Percentiles rank a stretch among this genome's conserved stretches.
Conservation (phyloP, 2,888 invertebrate species). For the Monochamus alternatus region DNA sequence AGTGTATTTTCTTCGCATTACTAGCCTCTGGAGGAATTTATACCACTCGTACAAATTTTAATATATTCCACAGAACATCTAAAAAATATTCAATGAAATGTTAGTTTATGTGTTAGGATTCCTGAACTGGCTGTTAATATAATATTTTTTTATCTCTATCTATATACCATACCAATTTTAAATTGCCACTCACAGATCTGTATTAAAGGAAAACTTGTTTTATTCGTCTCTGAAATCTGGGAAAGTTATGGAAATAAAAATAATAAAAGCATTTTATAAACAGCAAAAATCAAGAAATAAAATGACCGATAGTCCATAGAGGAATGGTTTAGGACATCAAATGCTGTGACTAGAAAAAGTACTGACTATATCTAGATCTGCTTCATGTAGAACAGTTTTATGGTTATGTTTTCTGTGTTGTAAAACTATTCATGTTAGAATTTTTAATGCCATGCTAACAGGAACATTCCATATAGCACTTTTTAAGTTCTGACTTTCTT, state of each 20-base stretch:
- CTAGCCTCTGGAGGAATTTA: constrained; percentile 27
- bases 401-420: background rate
- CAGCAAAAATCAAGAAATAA: constrained; percentile 15
- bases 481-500: constrained; percentile 11
- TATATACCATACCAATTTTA: constrained; percentile 2
- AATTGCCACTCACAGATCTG: constrained; percentile 1
- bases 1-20: constrained; percentile 21
- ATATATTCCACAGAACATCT: constrained; percentile 29
- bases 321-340: constrained; percentile 2
- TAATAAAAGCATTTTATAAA: constrained; percentile 20
- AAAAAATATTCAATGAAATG: constrained; percentile 30
- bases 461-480: constrained; percentile 24
- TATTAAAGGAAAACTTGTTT: constrained; percentile 3
- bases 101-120: constrained; percentile 11
- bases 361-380: background rate
- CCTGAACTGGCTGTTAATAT: constrained; percentile 8
- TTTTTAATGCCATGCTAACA: constrained; percentile 17
- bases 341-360: background rate
- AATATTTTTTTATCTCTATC: background rate
- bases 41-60: constrained; percentile 28
- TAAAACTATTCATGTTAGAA: background rate
- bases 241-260: constrained; percentile 3
- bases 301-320: constrained; percentile 11
- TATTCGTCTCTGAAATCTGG: constrained; percentile 12
- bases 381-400: constrained; percentile 3